Evolutionary conservation across 2,888 invertebrate species (phyloP).

Genomic region (Bibio marci): DNA sequence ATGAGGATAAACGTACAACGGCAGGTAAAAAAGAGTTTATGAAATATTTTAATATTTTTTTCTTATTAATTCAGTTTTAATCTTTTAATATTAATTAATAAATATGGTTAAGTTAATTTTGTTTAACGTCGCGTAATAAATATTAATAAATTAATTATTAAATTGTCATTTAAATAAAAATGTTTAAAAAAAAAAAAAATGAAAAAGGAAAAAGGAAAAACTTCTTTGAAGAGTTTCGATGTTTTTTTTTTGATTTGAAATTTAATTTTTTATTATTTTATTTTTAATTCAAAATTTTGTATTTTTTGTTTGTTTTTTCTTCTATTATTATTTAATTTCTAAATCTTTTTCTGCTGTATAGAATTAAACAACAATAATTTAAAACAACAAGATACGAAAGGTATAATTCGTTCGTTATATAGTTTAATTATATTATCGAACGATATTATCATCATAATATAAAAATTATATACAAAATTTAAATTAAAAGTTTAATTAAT

Average conservation of each 20-base stretch:
- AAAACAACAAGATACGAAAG: neutral
- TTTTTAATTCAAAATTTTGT: neutral
- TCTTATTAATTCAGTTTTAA: slow-evolving; percentile 1
- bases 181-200: too few relatives aligned
- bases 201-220: too few relatives aligned
- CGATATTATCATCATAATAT: too few relatives aligned
- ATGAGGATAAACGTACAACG: slow-evolving; percentile 55
- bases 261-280: neutral
- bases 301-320: too few relatives aligned
- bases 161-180: neutral
- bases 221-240: neutral
- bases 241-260: neutral
- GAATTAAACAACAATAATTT: neutral
- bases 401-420: neutral
- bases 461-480: too few relatives aligned
- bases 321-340: too few relatives aligned
- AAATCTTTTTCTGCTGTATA: neutral
- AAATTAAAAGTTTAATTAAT: too few relatives aligned
- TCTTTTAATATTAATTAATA: too few relatives aligned
- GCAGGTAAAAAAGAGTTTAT: slow-evolving; percentile 52
- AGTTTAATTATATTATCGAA: too few relatives aligned
- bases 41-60: neutral
- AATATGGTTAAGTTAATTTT: too few relatives aligned
- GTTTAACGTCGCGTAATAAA: too few relatives aligned
- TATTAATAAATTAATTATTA: too few relatives aligned